Evolutionary conservation across 2,797 vertebrate species (phyloP).

Genomic region (Corythornis leucogaster): DNA sequence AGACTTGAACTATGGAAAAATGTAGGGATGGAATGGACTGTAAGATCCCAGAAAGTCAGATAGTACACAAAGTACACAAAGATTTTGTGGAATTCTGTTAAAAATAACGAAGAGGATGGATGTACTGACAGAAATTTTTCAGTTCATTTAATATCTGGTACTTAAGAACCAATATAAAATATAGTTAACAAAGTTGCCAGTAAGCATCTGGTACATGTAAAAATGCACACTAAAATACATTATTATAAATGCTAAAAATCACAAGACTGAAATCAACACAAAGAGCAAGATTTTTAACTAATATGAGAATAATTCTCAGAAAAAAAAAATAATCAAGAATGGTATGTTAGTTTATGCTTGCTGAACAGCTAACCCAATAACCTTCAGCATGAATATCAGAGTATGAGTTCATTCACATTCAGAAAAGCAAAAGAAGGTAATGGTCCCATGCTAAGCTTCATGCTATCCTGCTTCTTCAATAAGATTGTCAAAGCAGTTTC

Average conservation of each 20-base stretch:
- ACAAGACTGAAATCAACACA: neutral
- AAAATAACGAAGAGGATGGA: neutral
- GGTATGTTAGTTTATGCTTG: neutral
- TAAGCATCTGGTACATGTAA: neutral
- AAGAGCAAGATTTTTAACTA: neutral
- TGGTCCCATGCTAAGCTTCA: neutral
- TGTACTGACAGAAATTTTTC: neutral
- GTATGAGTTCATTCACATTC: neutral
- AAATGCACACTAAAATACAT: neutral
- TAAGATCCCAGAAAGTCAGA: neutral
- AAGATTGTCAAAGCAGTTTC: neutral
- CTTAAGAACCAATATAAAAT: neutral
- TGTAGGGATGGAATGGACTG: neutral
- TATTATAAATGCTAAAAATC: neutral
- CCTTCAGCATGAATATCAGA: neutral
- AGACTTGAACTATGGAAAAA: neutral
- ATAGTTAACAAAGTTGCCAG: neutral
- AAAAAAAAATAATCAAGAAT: neutral
- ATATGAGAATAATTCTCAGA: accelerated
- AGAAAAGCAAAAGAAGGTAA: neutral
- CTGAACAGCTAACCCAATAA: neutral
- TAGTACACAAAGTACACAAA: neutral
- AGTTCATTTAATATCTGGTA: neutral
- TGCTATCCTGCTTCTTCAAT: neutral
- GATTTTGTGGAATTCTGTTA: neutral